A percentile compares a stretch with the other conserved stretches of the same genome.
phyloP scores from a whole-genome alignment of 2,113 vertebrate genomes.

The Callithrix jacchus region DNA sequence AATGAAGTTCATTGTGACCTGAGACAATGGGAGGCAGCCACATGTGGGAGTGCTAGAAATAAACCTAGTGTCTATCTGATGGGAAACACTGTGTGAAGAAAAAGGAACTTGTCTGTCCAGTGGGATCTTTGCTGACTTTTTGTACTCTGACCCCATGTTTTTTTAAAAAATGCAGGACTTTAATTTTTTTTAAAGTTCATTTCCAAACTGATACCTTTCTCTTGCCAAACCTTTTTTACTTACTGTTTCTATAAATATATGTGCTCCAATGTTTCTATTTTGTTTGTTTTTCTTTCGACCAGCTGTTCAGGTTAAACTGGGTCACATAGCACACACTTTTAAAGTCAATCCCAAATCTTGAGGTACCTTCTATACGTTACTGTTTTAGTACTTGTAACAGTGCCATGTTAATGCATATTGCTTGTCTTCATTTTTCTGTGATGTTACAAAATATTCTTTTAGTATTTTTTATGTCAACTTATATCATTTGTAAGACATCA shows the following conservation, averaged over 20 bases:
- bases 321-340: conserved; percentile 41
- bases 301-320: conserved; percentile 62
- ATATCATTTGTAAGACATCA: conserved; percentile 14
- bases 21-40: conserved; percentile 27
- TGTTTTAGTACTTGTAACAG: conserved; percentile 27
- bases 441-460: background rate
- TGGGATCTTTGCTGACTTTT: conserved; percentile 50
- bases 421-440: conserved; percentile 17
- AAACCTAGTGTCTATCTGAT: background rate
- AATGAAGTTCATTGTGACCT: conserved; percentile 35
- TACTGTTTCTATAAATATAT: conserved; percentile 69
- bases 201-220: conserved; percentile 56
- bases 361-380: background rate
- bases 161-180: conserved; percentile 51
- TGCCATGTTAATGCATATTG: background rate
- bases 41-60: conserved; percentile 50
- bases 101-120: conserved; percentile 62
- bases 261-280: background rate
- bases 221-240: conserved; percentile 34
- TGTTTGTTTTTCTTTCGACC: conserved; percentile 60
- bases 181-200: conserved; percentile 56
- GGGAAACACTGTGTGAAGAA: conserved; percentile 27
- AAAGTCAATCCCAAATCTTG: conserved; percentile 35
- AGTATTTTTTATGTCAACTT: background rate
- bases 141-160: conserved; percentile 65